Percentiles rank a stretch among this genome's conserved stretches.
Evolutionary conservation across 1,140 invertebrate species (phyloP).

Genomic region (Pachypsylla venusta): DNA sequence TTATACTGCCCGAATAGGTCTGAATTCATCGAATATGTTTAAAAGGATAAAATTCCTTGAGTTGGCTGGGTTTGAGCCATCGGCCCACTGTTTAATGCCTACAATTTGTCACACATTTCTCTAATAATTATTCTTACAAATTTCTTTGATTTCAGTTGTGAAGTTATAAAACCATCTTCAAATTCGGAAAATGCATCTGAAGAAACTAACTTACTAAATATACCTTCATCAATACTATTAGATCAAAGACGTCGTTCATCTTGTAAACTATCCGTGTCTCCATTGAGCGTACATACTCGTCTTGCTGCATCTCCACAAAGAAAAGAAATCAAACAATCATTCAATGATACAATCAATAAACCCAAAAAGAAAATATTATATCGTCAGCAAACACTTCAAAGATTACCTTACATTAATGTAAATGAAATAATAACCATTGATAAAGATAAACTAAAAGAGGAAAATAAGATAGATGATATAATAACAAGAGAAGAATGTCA

Average conservation of each 20-base stretch:
- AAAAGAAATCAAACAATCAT: not conserved
- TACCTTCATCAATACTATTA: slow-evolving; percentile 5
- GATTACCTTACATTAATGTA: not conserved
- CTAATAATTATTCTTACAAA: not conserved
- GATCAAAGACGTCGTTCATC: slow-evolving; percentile 18
- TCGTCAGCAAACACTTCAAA: not conserved
- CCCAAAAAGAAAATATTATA: not conserved
- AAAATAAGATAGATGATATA: too few species aligned
- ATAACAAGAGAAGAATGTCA: too few species aligned
- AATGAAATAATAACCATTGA: slow-evolving; percentile 7
- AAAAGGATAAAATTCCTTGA: too few species aligned
- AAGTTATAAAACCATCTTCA: slow-evolving; percentile 2
- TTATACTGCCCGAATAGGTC: too few species aligned
- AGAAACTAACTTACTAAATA: not conserved
- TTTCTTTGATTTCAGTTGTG: not conserved
- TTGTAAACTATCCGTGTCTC: slow-evolving; percentile 22
- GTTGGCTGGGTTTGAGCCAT: too few species aligned
- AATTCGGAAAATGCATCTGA: not conserved
- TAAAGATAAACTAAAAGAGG: too few species aligned
- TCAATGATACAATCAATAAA: not conserved
- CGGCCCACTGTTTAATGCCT: too few species aligned
- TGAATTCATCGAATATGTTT: too few species aligned
- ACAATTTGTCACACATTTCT: too few species aligned
- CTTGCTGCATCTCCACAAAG: slow-evolving; percentile 15
- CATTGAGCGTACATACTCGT: slow-evolving; percentile 19